These are phyloP conservation scores for Heterotilapia buettikoferi DNA, from an alignment of 2,113 vertebrate genomes.

Conservation along the genomic window DNA sequence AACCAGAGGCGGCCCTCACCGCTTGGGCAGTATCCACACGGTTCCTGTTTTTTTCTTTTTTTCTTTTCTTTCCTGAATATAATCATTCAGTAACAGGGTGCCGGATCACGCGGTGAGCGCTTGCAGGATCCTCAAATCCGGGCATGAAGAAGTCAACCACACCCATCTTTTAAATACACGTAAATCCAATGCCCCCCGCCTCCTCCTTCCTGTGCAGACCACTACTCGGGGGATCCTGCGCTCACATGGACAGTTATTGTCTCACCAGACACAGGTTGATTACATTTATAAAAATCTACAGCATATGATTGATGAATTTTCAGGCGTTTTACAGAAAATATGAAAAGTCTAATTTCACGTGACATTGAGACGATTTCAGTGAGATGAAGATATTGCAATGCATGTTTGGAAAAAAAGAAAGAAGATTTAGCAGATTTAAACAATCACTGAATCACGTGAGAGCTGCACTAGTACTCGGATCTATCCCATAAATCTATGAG, in stretches of 20 bases:
- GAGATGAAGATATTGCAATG: background rate
- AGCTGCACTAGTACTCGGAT: background rate
- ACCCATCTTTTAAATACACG: constrained; percentile 60
- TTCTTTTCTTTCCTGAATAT: background rate
- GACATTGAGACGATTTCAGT: background rate
- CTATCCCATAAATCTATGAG: background rate
- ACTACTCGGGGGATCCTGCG: background rate
- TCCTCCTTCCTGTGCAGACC: background rate
- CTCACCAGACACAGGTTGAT: background rate
- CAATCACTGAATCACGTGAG: background rate
- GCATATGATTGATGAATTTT: background rate
- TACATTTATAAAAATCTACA: background rate
- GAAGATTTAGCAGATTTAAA: background rate
- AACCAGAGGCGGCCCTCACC: background rate
- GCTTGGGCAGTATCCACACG: background rate
- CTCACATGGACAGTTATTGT: background rate
- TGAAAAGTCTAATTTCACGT: background rate
- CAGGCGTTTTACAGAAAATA: background rate
- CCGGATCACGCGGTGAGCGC: constrained; percentile 40
- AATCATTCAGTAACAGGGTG: constrained; percentile 31
- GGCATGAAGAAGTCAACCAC: constrained; percentile 58
- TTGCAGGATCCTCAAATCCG: constrained; percentile 38
- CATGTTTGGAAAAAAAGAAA: background rate
- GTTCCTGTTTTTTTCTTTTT: constrained; percentile 2
- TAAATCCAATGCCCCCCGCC: constrained; percentile 11